Evolutionary conservation across 1,140 invertebrate genomes (phyloP).

Genomic region (Bombus pyrosoma): DNA sequence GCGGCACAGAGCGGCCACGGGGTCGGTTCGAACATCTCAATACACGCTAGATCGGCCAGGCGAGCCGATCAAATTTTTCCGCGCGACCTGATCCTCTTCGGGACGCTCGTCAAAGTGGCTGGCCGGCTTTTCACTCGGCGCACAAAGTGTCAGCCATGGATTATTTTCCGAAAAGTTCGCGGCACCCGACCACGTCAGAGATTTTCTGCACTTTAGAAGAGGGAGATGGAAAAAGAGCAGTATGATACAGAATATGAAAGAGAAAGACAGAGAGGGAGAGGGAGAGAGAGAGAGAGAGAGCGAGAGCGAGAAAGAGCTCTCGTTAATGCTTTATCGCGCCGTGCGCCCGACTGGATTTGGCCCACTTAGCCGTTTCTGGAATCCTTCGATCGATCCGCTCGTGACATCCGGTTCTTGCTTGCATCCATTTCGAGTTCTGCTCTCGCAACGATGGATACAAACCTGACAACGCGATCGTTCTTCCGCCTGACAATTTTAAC

Average conservation of each 20-base stretch:
- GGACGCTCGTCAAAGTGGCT: conserved; percentile 57
- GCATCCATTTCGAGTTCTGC: conserved; percentile 43
- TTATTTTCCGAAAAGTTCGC: conserved; percentile 50
- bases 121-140: conserved; percentile 28
- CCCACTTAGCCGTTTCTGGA: conserved; percentile 51
- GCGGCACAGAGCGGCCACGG: neutral
- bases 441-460: conserved; percentile 21
- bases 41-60: neutral
- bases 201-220: conserved; percentile 32
- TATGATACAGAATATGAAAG: neutral
- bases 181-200: conserved; percentile 25
- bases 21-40: conserved; percentile 8
- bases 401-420: conserved; percentile 51
- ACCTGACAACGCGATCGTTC: conserved; percentile 31
- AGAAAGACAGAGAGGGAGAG: neutral
- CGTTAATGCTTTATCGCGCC: conserved; percentile 63
- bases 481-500: conserved; percentile 57
- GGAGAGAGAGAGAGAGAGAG: neutral
- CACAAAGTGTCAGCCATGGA: conserved; percentile 48
- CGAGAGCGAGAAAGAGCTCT: neutral
- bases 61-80: conserved; percentile 50
- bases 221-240: neutral
- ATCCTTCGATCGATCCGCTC: conserved; percentile 52
- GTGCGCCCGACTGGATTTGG: conserved; percentile 50
- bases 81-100: conserved; percentile 46